Percentiles rank a stretch among this genome's conserved stretches.
These are phyloP conservation scores for Lathronympha strigana DNA, from an alignment of 2,888 invertebrate genomes.

Conservation along the genomic window DNA sequence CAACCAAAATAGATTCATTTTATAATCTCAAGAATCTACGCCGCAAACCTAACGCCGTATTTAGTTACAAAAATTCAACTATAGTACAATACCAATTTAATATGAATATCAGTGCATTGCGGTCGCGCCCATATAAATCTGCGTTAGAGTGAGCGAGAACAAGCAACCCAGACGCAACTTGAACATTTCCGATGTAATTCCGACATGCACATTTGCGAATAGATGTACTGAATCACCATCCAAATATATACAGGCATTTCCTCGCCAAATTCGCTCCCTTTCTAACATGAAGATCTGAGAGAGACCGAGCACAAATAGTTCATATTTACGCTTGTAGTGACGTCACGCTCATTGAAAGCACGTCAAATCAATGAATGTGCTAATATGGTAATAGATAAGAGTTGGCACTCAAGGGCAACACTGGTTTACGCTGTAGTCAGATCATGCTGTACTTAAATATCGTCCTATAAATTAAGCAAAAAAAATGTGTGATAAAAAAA, in stretches of 20 bases:
- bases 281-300: constrained; percentile 1
- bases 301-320: constrained; percentile 14
- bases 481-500: too few relatives aligned
- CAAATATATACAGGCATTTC: constrained; percentile 30
- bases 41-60: not conserved
- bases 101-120: not conserved
- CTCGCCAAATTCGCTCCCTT: constrained; percentile 19
- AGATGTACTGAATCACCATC: constrained; percentile 18
- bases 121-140: not conserved
- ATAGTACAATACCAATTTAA: not conserved
- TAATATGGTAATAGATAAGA: constrained; percentile 15
- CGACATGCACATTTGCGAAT: not conserved
- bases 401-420: not conserved
- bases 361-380: constrained; percentile 35
- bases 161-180: not conserved
- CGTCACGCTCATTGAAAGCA: constrained; percentile 26
- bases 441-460: too few relatives aligned
- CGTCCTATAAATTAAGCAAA: too few relatives aligned
- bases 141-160: not conserved
- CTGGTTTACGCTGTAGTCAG: not conserved
- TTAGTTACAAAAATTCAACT: not conserved
- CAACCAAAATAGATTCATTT: constrained; percentile 3
- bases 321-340: constrained; percentile 14
- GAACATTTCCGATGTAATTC: not conserved
- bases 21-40: constrained; percentile 16